These are phyloP conservation scores for Apis florea DNA, from an alignment of 1,140 invertebrate genomes.

Conservation along the genomic window DNA sequence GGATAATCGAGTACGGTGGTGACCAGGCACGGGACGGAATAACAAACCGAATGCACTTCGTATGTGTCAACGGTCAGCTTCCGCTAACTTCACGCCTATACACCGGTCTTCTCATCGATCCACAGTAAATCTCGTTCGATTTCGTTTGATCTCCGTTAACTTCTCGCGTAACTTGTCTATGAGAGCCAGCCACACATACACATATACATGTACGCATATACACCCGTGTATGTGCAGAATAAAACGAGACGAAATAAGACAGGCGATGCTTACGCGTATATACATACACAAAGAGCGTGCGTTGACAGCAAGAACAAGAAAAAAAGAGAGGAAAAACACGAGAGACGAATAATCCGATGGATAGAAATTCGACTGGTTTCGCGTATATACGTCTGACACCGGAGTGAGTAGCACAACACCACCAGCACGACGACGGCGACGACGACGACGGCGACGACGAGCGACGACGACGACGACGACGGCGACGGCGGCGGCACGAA, in stretches of 20 bases:
- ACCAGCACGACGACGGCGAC: slow-evolving; percentile 38
- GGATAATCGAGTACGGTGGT: neutral
- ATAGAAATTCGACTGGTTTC: too few species aligned
- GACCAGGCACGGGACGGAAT: neutral
- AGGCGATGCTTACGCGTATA: neutral
- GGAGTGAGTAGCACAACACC: slow-evolving; percentile 26
- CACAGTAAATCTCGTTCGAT: slow-evolving; percentile 30
- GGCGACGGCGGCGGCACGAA: slow-evolving; percentile 28
- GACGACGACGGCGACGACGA: slow-evolving; percentile 15
- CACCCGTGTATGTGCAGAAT: neutral
- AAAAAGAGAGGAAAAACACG: slow-evolving; percentile 11
- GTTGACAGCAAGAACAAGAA: slow-evolving; percentile 1
- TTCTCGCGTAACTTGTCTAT: neutral
- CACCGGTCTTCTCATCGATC: slow-evolving; percentile 31
- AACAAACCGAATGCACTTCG: slow-evolving; percentile 18
- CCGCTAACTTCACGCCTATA: slow-evolving; percentile 23
- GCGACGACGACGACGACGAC: slow-evolving; percentile 32
- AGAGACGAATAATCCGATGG: neutral
- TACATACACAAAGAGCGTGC: neutral
- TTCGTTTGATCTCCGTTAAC: neutral
- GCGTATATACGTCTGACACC: neutral
- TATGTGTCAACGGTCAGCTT: slow-evolving; percentile 26
- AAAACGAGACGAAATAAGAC: neutral
- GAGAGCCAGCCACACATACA: neutral
- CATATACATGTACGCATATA: neutral